Evolutionary conservation across 2,797 vertebrate species (phyloP).

Genomic region (Podarcis siculus): DNA sequence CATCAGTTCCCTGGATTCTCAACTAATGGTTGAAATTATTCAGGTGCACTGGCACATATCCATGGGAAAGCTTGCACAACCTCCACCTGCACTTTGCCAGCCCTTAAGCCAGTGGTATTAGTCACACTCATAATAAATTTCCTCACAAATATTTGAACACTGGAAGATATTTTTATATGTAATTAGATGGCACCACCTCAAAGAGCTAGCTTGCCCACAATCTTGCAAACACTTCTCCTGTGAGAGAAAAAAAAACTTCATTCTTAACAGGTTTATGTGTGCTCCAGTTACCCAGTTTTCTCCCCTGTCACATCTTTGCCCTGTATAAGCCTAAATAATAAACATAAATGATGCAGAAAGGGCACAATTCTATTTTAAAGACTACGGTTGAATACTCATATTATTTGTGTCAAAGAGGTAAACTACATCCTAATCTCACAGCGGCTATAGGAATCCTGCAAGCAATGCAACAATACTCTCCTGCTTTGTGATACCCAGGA

Average conservation of each 20-base stretch:
- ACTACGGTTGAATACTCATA: neutral
- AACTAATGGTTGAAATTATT: constrained; percentile 53
- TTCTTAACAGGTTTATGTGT: neutral
- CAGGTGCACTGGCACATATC: constrained; percentile 39
- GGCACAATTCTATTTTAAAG: neutral
- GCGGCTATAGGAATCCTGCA: too few relatives aligned
- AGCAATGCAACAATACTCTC: too few relatives aligned
- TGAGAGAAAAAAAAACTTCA: constrained; percentile 1
- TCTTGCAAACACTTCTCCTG: constrained; percentile 7
- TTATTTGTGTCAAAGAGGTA: neutral
- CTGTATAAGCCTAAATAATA: neutral
- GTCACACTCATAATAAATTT: constrained; percentile 54
- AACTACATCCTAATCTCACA: too few relatives aligned
- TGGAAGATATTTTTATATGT: constrained; percentile 48
- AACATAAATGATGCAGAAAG: neutral
- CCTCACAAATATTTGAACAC: constrained; percentile 54
- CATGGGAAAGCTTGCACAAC: constrained; percentile 49
- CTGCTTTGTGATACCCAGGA: too few relatives aligned
- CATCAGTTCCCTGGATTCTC: constrained; percentile 31
- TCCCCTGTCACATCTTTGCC: neutral
- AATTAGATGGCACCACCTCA: constrained; percentile 50
- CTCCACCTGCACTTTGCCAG: constrained; percentile 36
- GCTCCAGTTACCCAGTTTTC: neutral
- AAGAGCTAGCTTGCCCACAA: constrained; percentile 21
- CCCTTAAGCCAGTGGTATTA: constrained; percentile 52